phyloP scores from a whole-genome alignment of 2,888 invertebrate species.

The Branchipolynoe longqiensis region DNA sequence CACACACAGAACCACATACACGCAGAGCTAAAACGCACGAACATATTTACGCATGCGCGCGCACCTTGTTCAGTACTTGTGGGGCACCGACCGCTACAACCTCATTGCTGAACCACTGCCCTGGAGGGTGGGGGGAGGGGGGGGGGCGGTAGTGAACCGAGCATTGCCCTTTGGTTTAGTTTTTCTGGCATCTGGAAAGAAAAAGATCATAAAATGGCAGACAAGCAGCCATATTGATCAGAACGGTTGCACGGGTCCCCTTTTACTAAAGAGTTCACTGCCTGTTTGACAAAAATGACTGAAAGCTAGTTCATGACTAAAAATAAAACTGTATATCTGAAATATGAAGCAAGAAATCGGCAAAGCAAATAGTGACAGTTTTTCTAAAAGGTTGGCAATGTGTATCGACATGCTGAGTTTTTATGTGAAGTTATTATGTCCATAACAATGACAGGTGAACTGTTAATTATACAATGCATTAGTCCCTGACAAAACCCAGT shows the following conservation, averaged over 20 bases:
- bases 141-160: not conserved
- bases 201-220: not conserved
- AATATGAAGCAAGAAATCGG: no score
- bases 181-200: no score
- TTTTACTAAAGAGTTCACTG: not conserved
- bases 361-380: no score
- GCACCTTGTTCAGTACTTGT: not conserved
- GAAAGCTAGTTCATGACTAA: not conserved
- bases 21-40: not conserved
- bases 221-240: not conserved
- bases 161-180: not conserved
- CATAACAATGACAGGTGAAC: no score
- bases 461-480: no score
- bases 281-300: not conserved
- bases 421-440: no score
- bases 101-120: not conserved
- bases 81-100: not conserved
- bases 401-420: no score
- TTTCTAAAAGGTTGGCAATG: no score
- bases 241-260: not conserved
- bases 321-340: not conserved
- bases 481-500: no score
- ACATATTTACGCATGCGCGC: not conserved
- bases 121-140: not conserved
- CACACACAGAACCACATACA: not conserved